Evolutionary conservation across 2,888 invertebrate genomes (phyloP).

Genomic region (Pollenia labialis): DNA sequence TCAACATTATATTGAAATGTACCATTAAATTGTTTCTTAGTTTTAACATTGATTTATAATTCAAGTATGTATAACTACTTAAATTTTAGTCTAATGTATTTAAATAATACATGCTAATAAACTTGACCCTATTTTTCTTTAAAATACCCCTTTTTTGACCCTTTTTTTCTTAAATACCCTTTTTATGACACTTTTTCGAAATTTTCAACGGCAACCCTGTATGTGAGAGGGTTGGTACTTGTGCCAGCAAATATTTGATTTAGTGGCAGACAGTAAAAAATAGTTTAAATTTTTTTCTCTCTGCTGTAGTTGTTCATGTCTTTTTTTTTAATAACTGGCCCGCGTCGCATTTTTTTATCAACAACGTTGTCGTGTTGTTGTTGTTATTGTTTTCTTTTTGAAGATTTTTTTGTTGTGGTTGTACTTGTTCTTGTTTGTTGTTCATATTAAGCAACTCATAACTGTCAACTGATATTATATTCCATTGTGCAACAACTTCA

Average conservation of each 20-base stretch:
- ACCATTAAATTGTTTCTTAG: no score
- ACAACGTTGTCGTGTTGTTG: neutral
- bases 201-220: no score
- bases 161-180: no score
- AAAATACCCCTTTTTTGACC: no score
- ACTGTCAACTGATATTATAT: slow-evolving; percentile 58
- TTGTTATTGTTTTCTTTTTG: neutral
- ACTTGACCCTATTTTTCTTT: no score
- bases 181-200: no score
- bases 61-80: no score
- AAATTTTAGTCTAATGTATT: no score
- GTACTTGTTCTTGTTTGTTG: slow-evolving; percentile 21
- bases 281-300: neutral
- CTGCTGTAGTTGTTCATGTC: neutral
- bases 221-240: neutral
- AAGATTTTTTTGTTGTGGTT: neutral
- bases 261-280: neutral
- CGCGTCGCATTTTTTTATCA: slow-evolving; percentile 29
- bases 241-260: neutral
- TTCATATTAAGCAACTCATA: slow-evolving; percentile 49
- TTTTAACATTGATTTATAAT: no score
- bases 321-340: slow-evolving; percentile 35
- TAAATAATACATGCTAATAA: no score
- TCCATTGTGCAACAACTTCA: neutral
- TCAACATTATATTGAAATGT: no score